Base-by-base conservation (phyloP, 2,888 invertebrate species). In the Plagodis pulveraria region DNA sequence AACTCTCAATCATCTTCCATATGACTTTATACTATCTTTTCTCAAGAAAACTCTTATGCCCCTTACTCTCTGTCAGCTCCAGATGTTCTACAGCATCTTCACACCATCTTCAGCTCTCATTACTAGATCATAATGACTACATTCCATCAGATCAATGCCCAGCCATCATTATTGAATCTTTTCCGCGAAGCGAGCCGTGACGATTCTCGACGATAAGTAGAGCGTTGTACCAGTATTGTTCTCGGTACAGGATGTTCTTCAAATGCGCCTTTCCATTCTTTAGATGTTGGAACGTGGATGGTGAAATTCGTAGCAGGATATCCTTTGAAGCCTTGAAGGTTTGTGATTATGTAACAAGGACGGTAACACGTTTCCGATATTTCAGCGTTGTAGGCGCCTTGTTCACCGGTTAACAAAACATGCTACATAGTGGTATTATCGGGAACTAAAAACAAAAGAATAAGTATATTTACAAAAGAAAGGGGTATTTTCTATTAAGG, bases 161-260 rank as follows among this genome's bases (percentile, higher is more conserved):
- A 10, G 10, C 6, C 42, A 36, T 52, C 35, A 55, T 55, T 40
- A 60, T 48, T 52, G 54, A 52, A 58, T 62, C 60, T 51, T 45
- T 40, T 45, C 34, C 8, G 63, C 36, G 49, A 48, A 61, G 51
- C 66, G 51, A 57, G 54, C 58, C 65, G 63, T 69, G 60, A 10
- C 66, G 66, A 67, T 69, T 67, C 69, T 66, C 51, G 12, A 42
- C 36, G 58, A 36, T 56, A 60, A 69, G 64, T 69, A 67, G 69
- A 69, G 69, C 69, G 69, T 67, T 59, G 51, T 56, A 54, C 57
- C 8, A 48, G 64, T 62, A 67, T 66, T 67, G 65, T 69, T 58
- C 50, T 56, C 38, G 22, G 41, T 60, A 66, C 63, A 66, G 58
- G 43, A 58, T 58, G 55, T 55, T 58, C 45, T 40, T 58, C 10